Base-by-base conservation (phyloP, 2,888 invertebrate genomes). In the Lacanobia wlatinum region DNA sequence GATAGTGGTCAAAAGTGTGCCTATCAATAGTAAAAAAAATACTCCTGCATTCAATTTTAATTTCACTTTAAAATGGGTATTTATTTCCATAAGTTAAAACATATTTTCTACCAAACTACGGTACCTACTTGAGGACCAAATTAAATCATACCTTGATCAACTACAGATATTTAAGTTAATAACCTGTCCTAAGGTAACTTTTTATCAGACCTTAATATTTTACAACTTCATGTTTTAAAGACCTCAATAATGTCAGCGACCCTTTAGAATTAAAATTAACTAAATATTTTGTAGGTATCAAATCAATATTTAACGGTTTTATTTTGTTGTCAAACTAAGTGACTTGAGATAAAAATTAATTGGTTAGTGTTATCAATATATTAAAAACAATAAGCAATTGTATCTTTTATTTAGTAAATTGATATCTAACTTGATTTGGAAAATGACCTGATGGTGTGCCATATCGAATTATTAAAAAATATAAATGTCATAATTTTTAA, bases 171-270 rank as follows among this genome's bases (percentile, higher is more conserved):
- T 56, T 14, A 14, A 72, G 52, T 46, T 38, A 58, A 43, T 28
- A 38, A 73, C 43, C 58, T 18, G 12, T 14, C 21, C 21, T 7
- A 14, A n/a, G 16, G 48, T 18, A 21, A 38, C 12, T 18, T 62
- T 55, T 38, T 21, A 50, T 58, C n/a, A 23, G n/a, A 52, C 64
- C 12, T 67, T 28, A 43, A 6, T 10, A 12, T 46, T 68, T 50
- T 40, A n/a, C 18, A 34, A 75, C 34, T 61, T 56, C 34, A 18
- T 48, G 18, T 75, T 52, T 46, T 18, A 38, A 40, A 56, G 14
- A 23, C 52, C 43, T 38, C 70, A 38, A 18, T 14, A 58, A 74
- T 40, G 64, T 71, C 72, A 59, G 3, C 52, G 55, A 70, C 46
- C 77, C 8, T 46, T 56, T 6, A 46, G 28, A n/a, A n/a, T n/a